Evolutionary conservation across 1,140 invertebrate genomes (phyloP).

Genomic region (Reticulitermes speratus): DNA sequence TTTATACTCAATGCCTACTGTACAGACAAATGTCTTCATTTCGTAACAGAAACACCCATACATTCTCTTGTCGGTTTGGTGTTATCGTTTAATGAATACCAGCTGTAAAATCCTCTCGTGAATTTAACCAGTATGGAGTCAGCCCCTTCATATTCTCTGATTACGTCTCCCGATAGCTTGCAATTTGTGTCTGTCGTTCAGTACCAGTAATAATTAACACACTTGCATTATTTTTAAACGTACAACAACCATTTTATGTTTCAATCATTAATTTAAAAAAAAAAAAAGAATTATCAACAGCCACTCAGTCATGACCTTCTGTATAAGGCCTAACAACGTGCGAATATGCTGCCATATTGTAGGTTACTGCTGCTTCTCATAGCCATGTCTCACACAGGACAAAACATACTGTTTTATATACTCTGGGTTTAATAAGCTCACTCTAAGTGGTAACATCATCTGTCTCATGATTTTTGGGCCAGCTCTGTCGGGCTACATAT

Average conservation of each 20-base stretch:
- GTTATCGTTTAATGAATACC: no score
- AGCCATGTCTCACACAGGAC: background rate
- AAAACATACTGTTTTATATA: background rate
- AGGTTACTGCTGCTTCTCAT: background rate
- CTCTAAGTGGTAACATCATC: background rate
- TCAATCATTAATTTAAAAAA: background rate
- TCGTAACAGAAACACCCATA: no score
- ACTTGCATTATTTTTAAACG: conserved; percentile 7
- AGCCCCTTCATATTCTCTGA: background rate
- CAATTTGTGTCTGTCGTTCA: background rate
- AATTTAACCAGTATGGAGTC: no score
- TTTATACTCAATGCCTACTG: no score
- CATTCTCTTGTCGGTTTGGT: no score
- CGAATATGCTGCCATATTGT: background rate
- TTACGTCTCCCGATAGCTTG: background rate
- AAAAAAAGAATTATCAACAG: background rate
- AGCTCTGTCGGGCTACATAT: background rate
- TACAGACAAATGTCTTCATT: no score
- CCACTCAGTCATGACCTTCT: conserved; percentile 5
- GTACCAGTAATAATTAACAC: background rate
- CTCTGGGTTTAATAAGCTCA: background rate
- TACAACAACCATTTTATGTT: background rate
- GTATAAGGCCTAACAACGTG: background rate
- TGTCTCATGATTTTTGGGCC: background rate
- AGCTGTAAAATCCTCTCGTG: no score